Evolutionary conservation across 2,797 vertebrate genomes (phyloP).

Genomic region (Paedocypris micromegethes): DNA sequence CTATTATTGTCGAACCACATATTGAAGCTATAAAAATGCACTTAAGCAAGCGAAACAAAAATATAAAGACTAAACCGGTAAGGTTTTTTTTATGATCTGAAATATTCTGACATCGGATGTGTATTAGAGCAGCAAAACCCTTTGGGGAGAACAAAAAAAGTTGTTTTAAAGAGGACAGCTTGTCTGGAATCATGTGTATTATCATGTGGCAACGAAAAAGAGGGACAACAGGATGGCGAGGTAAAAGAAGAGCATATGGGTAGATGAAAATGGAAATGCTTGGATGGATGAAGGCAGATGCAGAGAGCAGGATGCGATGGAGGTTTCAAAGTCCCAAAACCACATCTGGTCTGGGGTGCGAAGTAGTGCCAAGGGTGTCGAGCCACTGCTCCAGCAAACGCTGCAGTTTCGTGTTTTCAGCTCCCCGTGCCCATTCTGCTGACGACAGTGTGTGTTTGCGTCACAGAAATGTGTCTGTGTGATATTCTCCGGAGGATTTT

Average conservation of each 20-base stretch:
- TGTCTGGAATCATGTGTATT: constrained; percentile 24
- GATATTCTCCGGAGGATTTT: constrained; percentile 41
- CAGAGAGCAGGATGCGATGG: constrained; percentile 19
- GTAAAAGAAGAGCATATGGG: constrained; percentile 15
- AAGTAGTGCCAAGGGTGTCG: constrained; percentile 21
- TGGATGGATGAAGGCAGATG: constrained; percentile 15
- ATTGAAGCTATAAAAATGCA: too few species aligned
- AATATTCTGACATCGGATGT: too few species aligned
- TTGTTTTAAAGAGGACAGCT: not conserved
- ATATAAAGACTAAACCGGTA: too few species aligned
- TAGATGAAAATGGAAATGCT: constrained; percentile 14
- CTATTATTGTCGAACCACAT: too few species aligned
- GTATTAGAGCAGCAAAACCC: too few species aligned
- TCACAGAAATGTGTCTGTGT: constrained; percentile 42
- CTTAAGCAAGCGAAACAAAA: too few species aligned
- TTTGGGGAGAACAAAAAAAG: too few species aligned
- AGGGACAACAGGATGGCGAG: not conserved
- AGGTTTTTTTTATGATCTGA: too few species aligned
- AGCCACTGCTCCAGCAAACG: constrained; percentile 35
- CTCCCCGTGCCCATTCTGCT: constrained; percentile 43
- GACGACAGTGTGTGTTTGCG: constrained; percentile 31
- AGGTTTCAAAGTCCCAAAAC: constrained; percentile 31
- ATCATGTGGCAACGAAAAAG: too few species aligned
- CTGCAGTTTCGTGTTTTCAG: constrained; percentile 43
- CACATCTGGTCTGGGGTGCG: constrained; percentile 45